These are phyloP conservation scores for Pachypanchax playfairii DNA, from an alignment of 2,113 vertebrate species.

Conservation along the genomic window DNA sequence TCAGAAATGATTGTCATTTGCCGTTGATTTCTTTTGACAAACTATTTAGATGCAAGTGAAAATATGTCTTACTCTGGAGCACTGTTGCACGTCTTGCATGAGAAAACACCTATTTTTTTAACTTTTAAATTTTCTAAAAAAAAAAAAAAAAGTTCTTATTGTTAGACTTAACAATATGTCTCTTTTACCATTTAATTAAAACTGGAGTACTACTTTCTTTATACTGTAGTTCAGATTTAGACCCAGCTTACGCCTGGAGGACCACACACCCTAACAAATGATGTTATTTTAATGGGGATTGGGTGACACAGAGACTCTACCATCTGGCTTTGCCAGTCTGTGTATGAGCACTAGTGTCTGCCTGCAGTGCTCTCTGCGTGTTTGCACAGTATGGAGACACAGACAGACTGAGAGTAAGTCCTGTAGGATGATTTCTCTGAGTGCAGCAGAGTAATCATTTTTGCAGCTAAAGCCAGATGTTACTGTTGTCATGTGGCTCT, in stretches of 20 bases:
- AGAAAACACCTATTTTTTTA: too few relatives aligned
- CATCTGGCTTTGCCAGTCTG: slow-evolving; percentile 72
- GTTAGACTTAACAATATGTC: too few relatives aligned
- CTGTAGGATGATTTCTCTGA: slow-evolving; percentile 61
- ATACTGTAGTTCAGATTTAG: too few relatives aligned
- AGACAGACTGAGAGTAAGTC: slow-evolving; percentile 18
- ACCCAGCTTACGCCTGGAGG: not conserved
- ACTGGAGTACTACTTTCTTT: too few relatives aligned
- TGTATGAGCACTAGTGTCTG: slow-evolving; percentile 39
- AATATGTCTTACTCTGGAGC: too few relatives aligned
- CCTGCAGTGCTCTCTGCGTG: slow-evolving; percentile 15
- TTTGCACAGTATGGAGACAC: slow-evolving; percentile 18
- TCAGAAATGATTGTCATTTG: too few relatives aligned
- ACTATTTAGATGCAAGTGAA: too few relatives aligned
- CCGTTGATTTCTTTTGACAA: too few relatives aligned
- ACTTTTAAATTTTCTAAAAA: too few relatives aligned
- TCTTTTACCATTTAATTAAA: too few relatives aligned
- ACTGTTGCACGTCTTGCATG: too few relatives aligned
- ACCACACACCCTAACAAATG: slow-evolving; percentile 45
- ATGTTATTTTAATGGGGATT: slow-evolving; percentile 40
- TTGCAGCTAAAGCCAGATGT: slow-evolving; percentile 73
- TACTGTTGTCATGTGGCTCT: slow-evolving; percentile 72
- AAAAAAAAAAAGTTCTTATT: too few relatives aligned
- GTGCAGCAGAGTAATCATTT: slow-evolving; percentile 74
- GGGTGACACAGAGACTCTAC: slow-evolving; percentile 56